A percentile compares a stretch with the other conserved stretches of the same genome.
Evolutionary conservation across 2,888 invertebrate species (phyloP).

Genomic region (Eudasyphora cyanicolor): DNA sequence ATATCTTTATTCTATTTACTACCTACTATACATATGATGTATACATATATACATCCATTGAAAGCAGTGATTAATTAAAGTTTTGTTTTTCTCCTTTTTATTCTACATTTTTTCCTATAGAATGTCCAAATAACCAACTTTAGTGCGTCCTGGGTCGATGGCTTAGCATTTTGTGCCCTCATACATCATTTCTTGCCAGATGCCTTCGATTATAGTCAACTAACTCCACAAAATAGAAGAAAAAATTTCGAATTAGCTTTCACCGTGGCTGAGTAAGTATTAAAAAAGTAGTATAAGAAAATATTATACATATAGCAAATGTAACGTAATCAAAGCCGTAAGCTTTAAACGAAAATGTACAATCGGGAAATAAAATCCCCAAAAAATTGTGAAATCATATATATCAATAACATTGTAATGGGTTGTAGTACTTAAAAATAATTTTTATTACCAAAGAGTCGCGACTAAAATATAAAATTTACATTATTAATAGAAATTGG

Average conservation of each 20-base stretch:
- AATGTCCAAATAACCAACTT: conserved; percentile 99
- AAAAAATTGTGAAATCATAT: too few relatives aligned
- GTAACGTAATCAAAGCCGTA: too few relatives aligned
- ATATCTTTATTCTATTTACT: not conserved
- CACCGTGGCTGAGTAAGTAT: conserved; percentile 96
- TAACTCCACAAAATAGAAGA: conserved; percentile 93
- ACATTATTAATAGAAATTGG: too few relatives aligned
- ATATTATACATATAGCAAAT: too few relatives aligned
- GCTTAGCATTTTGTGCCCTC: conserved; percentile 99
- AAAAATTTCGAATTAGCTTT: conserved; percentile 99
- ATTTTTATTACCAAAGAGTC: too few relatives aligned
- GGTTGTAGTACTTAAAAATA: too few relatives aligned
- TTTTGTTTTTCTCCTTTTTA: not conserved
- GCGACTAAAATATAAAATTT: too few relatives aligned
- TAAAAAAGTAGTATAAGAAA: not conserved
- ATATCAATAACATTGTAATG: too few relatives aligned
- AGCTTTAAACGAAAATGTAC: too few relatives aligned
- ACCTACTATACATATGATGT: not conserved
- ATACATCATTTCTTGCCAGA: conserved; percentile 99
- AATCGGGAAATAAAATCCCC: too few relatives aligned
- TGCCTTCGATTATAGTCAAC: conserved; percentile 95
- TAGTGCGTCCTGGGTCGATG: conserved; percentile 99
- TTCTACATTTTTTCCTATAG: conserved; percentile 81
- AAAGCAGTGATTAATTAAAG: not conserved
- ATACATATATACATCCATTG: too few relatives aligned